These are phyloP conservation scores for Orius insidiosus DNA, from an alignment of 1,140 invertebrate species.

Conservation along the genomic window DNA sequence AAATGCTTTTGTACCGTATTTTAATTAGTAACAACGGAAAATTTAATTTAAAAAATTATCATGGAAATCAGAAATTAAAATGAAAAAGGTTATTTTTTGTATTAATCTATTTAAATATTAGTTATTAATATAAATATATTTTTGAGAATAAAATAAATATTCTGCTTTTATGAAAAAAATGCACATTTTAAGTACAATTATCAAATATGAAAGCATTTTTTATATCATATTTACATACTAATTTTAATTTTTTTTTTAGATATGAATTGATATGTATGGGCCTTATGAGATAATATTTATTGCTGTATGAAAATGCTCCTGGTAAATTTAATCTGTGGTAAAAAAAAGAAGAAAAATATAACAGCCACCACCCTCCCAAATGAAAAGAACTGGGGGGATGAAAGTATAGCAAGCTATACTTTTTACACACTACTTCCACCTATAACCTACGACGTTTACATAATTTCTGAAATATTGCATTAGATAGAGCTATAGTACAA, in stretches of 20 bases:
- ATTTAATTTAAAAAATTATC: no score
- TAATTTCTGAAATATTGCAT: constrained; percentile 13
- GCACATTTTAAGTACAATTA: constrained; percentile 7
- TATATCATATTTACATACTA: constrained; percentile 6
- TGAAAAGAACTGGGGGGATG: no score
- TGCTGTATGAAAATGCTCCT: constrained; percentile 5
- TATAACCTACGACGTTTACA: no score
- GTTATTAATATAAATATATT: not conserved
- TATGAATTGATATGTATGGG: constrained; percentile 16
- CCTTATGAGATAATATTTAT: constrained; percentile 12
- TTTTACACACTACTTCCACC: no score
- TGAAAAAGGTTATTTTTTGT: constrained; percentile 2
- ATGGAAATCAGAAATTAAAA: no score
- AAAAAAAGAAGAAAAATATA: no score
- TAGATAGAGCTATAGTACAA: constrained; percentile 15
- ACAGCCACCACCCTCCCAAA: no score
- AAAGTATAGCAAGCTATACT: no score
- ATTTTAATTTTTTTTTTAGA: constrained; percentile 5
- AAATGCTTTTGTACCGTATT: no score
- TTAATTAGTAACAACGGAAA: no score
- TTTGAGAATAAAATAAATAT: constrained; percentile 3
- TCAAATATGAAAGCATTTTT: constrained; percentile 2
- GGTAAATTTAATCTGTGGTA: no score
- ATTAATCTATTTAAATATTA: constrained; percentile 2
- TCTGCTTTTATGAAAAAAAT: constrained; percentile 3